Evolutionary conservation across 2,888 invertebrate genomes (phyloP), one percentile per base, ranked within the genome.

Genomic region (Hipparchia sbordonii): DNA sequence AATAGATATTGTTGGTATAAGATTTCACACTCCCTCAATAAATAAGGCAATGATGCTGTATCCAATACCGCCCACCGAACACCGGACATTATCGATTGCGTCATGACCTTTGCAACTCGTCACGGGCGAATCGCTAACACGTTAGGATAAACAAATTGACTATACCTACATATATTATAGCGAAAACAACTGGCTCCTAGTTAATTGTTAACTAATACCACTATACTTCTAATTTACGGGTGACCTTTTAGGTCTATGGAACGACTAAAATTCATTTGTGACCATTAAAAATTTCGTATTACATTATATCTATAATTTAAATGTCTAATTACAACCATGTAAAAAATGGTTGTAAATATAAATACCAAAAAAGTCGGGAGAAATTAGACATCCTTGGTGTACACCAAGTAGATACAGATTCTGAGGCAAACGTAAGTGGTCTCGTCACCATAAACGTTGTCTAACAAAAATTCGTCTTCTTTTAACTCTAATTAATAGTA

Each of bases 131-230:
- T 57, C 45, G 54, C 46, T 67, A 57, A 45, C 67, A 67, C 67
- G 46, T 67, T 57, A 67, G 67, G 54, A 46, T 67, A 57, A 67
- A 67, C 67, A 45, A 67, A 67, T 67, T 67, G 67, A 57, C 67
- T 46, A 46, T 46, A 54, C 13, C 10, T 45, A 45, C 12, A 45
- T 48, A 23, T 23, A 23, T 23, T 23, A 61, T 61, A 10, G n/a
- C 33, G 10, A n/a, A n/a, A 54, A 54, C n/a, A n/a, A 54, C 54
- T n/a, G 6, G 5, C 54, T n/a, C 12, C 23, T 13, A 23, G 7
- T 48, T 23, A 23, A 13, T 57, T 57, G 57, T 57, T 57, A 23
- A 57, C 57, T 13, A 57, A 13, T 57, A 7, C 2, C 8, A 48
- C 2, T 8, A 48, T 7, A 6, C 8, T 48, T 48, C 6, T 48